Conservation (phyloP, 1,140 invertebrate species). For the Drosophila sturtevanti region DNA sequence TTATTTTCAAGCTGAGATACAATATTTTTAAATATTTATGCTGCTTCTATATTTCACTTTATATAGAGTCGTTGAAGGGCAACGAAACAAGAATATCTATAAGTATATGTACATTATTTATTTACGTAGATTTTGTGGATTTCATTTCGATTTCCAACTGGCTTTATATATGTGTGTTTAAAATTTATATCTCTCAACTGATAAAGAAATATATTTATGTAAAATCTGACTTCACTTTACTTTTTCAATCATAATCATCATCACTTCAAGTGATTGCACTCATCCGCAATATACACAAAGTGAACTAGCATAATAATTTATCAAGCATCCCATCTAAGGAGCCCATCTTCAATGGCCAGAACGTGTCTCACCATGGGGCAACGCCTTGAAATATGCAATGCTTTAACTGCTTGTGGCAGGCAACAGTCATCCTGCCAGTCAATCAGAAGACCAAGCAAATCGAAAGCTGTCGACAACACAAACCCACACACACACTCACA, state of each 20-base stretch:
- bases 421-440: slow-evolving; percentile 39
- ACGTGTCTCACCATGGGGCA: background rate
- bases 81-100: too few relatives aligned
- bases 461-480: slow-evolving; percentile 38
- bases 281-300: background rate
- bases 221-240: background rate
- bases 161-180: background rate
- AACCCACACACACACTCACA: background rate
- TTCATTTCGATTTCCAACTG: background rate
- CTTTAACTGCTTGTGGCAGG: slow-evolving; percentile 35
- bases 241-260: slow-evolving; percentile 20
- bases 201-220: background rate
- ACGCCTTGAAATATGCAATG: slow-evolving; percentile 33
- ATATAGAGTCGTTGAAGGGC: background rate
- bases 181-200: background rate
- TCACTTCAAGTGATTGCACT: slow-evolving; percentile 15
- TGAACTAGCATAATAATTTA: slow-evolving; percentile 48
- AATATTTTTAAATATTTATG: background rate
- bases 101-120: background rate
- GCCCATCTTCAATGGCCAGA: slow-evolving; percentile 2
- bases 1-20: background rate
- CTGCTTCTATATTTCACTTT: background rate
- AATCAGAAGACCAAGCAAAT: slow-evolving; percentile 47
- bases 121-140: background rate
- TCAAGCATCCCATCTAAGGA: slow-evolving; percentile 24